phyloP scores from a whole-genome alignment of 2,113 vertebrate species.

The Lepus europaeus region DNA sequence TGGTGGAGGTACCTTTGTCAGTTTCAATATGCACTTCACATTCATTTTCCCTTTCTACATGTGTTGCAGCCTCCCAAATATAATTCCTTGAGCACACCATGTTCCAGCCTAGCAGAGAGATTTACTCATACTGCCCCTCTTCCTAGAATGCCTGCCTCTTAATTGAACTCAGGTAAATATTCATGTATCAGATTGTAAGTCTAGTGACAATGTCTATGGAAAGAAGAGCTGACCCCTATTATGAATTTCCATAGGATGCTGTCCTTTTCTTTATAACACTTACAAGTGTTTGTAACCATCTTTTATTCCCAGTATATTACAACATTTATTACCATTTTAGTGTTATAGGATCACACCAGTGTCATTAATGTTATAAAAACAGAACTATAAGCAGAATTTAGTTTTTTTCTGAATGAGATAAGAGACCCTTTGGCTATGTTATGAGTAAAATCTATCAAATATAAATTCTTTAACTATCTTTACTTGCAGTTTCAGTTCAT shows the following conservation, averaged over 20 bases:
- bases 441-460: not conserved
- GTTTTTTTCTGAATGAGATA: not conserved
- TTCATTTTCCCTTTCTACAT: not conserved
- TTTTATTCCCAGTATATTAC: not conserved
- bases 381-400: not conserved
- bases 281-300: not conserved
- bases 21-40: not conserved
- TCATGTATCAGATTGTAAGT: not conserved
- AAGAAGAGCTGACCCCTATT: not conserved
- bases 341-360: not conserved
- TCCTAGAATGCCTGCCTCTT: not conserved
- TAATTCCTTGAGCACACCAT: not conserved
- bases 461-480: not conserved
- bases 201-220: not conserved
- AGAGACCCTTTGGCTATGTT: not conserved
- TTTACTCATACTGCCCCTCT: not conserved
- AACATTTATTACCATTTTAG: slow-evolving; percentile 22
- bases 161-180: not conserved
- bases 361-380: slow-evolving; percentile 39
- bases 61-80: fast-evolving
- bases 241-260: not conserved
- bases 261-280: not conserved
- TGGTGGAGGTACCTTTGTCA: not conserved
- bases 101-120: not conserved
- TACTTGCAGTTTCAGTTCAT: not conserved